Base-by-base conservation (phyloP, 2,888 invertebrate species). In the Pseudococcus viburni region DNA sequence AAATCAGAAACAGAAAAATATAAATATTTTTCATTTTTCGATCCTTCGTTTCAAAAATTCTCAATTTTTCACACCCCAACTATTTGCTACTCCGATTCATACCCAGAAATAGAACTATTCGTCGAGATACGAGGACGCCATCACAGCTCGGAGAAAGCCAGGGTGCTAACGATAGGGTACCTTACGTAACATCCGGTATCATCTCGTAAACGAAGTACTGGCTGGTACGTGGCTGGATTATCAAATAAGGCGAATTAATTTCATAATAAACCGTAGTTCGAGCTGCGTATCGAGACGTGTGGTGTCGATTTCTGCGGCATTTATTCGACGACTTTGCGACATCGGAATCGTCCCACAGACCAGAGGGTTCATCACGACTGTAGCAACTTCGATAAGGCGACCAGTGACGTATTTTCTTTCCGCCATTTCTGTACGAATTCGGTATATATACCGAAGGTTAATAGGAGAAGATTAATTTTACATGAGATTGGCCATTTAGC, bases 141-240 rank as follows among this genome's bases (percentile, higher is more conserved):
- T 0, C 3, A 33, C 26, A 33, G 26, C 26, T 2, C 1, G 26
- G 26, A 19, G 64, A 19, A 4, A 64, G 22, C 19, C 22, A 2
- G 22, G 9, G 3, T 1, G 26, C 26, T 33, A 33, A 3, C 26
- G 26, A 33, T 1, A 33, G 26, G 26, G 26, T 33, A 2, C 26
- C 26, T 33, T 33, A 33, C 26, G 39, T 33, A 77, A 33, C 77
- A 77, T 77, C 77, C 39, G 33, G 39, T 33, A 77, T 77, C 33
- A 77, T 15, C 39, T 39, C 39, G 77, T 39, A 77, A 77, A 39
- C 33, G 77, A 77, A 33, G 15, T 51, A 12, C 15, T 11, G 77
- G 11, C 77, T 39, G 11, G 33, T 77, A 77, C 77, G 77, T 77
- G 77, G 77, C 17, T 39, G 7, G 77, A 77, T 77, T 77, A 77